Percentiles rank a stretch among this genome's conserved stretches.
Evolutionary conservation across 2,113 vertebrate species (phyloP).

Genomic region (Pseudopipra pipra): DNA sequence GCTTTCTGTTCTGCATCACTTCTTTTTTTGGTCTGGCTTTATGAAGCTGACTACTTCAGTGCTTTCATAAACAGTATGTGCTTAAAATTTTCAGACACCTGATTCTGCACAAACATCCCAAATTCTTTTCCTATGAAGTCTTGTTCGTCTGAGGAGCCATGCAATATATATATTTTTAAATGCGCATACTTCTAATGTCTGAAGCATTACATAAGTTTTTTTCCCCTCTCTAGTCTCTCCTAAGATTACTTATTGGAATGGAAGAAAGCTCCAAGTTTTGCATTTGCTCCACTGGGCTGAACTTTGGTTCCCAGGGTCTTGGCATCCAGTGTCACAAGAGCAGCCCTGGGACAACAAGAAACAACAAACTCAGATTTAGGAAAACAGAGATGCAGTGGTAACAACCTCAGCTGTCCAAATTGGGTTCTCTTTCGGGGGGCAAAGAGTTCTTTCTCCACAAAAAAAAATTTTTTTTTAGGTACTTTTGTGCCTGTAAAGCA

Average conservation of each 20-base stretch:
- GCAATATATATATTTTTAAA: constrained; percentile 47
- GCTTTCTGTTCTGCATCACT: constrained; percentile 53
- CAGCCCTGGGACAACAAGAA: neutral
- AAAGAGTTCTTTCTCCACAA: neutral
- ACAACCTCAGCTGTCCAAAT: neutral
- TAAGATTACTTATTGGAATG: constrained; percentile 38
- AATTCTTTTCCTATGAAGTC: constrained; percentile 65
- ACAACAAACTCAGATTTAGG: constrained; percentile 23
- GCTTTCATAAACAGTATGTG: constrained; percentile 38
- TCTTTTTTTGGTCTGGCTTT: constrained; percentile 66
- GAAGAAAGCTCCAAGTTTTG: constrained; percentile 13
- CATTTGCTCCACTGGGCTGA: constrained; percentile 20
- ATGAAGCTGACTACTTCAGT: constrained; percentile 30
- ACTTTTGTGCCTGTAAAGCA: neutral
- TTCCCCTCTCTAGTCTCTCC: neutral
- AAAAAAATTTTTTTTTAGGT: neutral
- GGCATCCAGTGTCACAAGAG: constrained; percentile 2
- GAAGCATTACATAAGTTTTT: neutral
- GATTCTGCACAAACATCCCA: constrained; percentile 39
- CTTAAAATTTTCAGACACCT: constrained; percentile 59
- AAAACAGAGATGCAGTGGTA: neutral
- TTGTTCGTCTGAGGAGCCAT: neutral
- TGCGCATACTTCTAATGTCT: constrained; percentile 41
- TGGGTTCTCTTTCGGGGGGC: neutral
- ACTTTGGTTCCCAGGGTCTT: constrained; percentile 30